phyloP scores from a whole-genome alignment of 1,140 invertebrate species.

The Aricia agestis region DNA sequence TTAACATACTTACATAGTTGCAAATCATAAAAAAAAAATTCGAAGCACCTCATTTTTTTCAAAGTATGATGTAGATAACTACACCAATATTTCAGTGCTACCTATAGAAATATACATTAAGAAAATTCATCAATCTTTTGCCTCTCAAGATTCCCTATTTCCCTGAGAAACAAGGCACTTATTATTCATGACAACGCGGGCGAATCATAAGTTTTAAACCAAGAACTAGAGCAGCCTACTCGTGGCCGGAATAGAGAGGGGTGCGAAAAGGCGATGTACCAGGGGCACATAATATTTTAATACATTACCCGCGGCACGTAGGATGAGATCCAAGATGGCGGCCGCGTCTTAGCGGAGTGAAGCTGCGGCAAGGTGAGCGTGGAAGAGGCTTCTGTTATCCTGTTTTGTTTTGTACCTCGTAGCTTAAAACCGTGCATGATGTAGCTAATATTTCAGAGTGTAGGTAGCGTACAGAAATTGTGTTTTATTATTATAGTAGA shows the following conservation, averaged over 20 bases:
- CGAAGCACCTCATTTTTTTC: too few relatives aligned
- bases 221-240: conserved; percentile 1
- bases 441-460: too few relatives aligned
- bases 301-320: conserved; percentile 43
- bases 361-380: conserved; percentile 19
- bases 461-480: too few relatives aligned
- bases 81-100: too few relatives aligned
- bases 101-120: too few relatives aligned
- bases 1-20: too few relatives aligned
- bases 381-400: conserved; percentile 29
- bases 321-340: conserved; percentile 47
- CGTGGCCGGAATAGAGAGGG: background rate
- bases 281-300: conserved; percentile 37
- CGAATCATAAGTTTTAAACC: background rate
- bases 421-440: background rate
- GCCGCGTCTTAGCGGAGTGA: conserved; percentile 38
- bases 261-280: conserved; percentile 15
- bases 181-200: background rate
- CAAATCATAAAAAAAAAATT: too few relatives aligned
- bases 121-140: too few relatives aligned
- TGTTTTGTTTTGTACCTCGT: background rate
- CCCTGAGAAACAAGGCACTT: background rate
- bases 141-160: too few relatives aligned
- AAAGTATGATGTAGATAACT: too few relatives aligned
- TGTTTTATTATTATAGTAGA: too few relatives aligned